Conservation (phyloP, 1,140 invertebrate species). For the Drosophila biarmipes region DNA sequence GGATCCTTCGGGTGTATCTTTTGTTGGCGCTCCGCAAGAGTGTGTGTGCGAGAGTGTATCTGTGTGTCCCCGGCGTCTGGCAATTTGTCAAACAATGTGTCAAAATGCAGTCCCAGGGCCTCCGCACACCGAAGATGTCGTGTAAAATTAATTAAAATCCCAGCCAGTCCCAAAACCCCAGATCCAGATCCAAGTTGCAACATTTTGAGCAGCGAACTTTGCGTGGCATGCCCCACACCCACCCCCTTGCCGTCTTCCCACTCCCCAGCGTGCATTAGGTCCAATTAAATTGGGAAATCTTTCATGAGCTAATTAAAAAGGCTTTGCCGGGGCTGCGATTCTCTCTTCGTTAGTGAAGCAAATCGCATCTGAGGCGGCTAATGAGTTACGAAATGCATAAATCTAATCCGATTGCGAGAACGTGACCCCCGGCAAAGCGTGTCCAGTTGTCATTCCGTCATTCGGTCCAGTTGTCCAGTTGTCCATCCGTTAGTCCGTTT, state of each 20-base stretch:
- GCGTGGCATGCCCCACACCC: background rate
- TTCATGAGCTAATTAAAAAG: slow-evolving; percentile 64
- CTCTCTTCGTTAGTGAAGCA: slow-evolving; percentile 29
- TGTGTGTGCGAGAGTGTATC: slow-evolving; percentile 13
- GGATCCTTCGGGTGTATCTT: slow-evolving; percentile 18
- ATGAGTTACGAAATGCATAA: slow-evolving; percentile 59
- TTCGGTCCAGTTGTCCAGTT: slow-evolving; percentile 7
- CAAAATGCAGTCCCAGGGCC: slow-evolving; percentile 60
- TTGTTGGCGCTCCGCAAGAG: too few relatives aligned
- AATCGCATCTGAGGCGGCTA: slow-evolving; percentile 48
- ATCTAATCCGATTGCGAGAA: slow-evolving; percentile 51
- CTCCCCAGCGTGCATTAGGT: slow-evolving; percentile 61
- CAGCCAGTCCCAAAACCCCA: slow-evolving; percentile 21
- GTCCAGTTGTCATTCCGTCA: slow-evolving; percentile 1
- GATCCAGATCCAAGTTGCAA: slow-evolving; percentile 43
- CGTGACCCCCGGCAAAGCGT: slow-evolving; percentile 32
- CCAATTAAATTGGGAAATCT: slow-evolving; percentile 71
- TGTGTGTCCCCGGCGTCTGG: slow-evolving; percentile 50
- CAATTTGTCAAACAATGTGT: slow-evolving; percentile 83
- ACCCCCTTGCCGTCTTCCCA: background rate
- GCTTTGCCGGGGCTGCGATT: slow-evolving; percentile 23
- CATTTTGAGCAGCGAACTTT: slow-evolving; percentile 44
- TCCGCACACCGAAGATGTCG: slow-evolving; percentile 8
- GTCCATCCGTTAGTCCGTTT: slow-evolving; percentile 11
- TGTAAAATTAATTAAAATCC: slow-evolving; percentile 77